Percentiles rank a stretch among this genome's conserved stretches.
Evolutionary conservation across 2,797 vertebrate species (phyloP).

Genomic region (Channa striata): DNA sequence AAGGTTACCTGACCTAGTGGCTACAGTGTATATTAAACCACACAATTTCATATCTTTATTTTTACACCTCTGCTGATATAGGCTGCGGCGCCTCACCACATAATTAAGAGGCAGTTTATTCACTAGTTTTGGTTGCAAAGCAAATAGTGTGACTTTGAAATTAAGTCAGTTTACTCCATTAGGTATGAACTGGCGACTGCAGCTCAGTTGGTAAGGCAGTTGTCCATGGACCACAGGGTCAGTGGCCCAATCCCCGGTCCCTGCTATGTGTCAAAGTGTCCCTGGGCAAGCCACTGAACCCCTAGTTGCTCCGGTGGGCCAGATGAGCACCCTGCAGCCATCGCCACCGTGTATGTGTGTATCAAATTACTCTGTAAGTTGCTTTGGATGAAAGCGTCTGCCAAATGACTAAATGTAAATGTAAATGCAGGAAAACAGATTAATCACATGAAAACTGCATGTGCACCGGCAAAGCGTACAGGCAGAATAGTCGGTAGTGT

Average conservation of each 20-base stretch:
- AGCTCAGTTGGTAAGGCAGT: too few relatives aligned
- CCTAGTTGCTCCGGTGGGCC: too few relatives aligned
- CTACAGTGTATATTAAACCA: neutral
- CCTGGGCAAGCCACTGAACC: too few relatives aligned
- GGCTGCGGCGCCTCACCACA: neutral
- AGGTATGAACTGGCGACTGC: too few relatives aligned
- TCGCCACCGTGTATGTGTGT: too few relatives aligned
- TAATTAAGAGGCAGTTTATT: neutral
- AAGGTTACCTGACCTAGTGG: constrained; percentile 20
- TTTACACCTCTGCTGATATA: neutral
- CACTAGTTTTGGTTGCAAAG: neutral
- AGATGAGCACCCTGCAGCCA: too few relatives aligned
- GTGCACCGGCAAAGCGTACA: neutral
- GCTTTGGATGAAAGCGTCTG: too few relatives aligned
- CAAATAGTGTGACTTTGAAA: neutral
- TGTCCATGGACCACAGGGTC: too few relatives aligned
- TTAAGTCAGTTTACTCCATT: neutral
- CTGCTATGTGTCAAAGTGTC: too few relatives aligned
- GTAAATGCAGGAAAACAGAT: neutral
- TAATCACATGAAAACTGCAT: neutral
- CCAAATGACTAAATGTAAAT: too few relatives aligned
- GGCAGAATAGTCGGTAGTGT: neutral
- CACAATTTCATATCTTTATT: neutral
- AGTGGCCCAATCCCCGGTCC: too few relatives aligned
- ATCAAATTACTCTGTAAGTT: too few relatives aligned